A percentile compares a stretch with the other conserved stretches of the same genome.
phyloP scores from a whole-genome alignment of 2,888 invertebrate species.

The Heliconius hortense region DNA sequence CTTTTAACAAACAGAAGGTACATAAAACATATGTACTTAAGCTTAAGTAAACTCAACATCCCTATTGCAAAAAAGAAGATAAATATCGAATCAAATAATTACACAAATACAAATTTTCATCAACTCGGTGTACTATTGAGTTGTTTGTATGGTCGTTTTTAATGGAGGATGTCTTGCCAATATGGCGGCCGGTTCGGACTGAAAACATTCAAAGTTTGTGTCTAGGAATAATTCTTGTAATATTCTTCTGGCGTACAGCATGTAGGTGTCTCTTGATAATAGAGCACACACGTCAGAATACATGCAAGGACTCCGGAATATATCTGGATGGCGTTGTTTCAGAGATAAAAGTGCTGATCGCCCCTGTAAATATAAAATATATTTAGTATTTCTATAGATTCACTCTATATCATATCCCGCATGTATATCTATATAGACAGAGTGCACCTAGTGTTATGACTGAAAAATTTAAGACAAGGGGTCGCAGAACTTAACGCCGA shows the following conservation, averaged over 20 bases:
- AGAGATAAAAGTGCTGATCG: constrained; percentile 90
- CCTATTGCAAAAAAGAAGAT: not conserved
- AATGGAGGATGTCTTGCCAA: constrained; percentile 58
- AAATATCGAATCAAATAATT: not conserved
- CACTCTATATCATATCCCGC: not conserved
- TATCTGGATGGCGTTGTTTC: constrained; percentile 87
- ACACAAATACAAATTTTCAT: constrained; percentile 1
- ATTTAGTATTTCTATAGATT: not conserved
- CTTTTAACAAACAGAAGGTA: not conserved
- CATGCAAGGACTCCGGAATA: constrained; percentile 93
- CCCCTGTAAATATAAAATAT: constrained; percentile 77
- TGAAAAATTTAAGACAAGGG: too few species aligned
- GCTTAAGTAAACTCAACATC: not conserved
- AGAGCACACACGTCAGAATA: constrained; percentile 95
- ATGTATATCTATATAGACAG: not conserved
- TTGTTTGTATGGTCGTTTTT: constrained; percentile 36
- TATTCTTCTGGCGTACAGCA: constrained; percentile 91
- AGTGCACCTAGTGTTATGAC: not conserved
- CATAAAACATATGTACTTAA: not conserved
- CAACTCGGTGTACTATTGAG: constrained; percentile 31
- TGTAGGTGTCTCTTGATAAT: constrained; percentile 89
- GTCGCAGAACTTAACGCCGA: not conserved
- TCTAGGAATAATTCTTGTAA: constrained; percentile 97
- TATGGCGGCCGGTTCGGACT: constrained; percentile 74
- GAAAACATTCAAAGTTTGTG: constrained; percentile 86